Conservation (phyloP, 2,113 vertebrate species). For the Cnemophilus loriae region DNA sequence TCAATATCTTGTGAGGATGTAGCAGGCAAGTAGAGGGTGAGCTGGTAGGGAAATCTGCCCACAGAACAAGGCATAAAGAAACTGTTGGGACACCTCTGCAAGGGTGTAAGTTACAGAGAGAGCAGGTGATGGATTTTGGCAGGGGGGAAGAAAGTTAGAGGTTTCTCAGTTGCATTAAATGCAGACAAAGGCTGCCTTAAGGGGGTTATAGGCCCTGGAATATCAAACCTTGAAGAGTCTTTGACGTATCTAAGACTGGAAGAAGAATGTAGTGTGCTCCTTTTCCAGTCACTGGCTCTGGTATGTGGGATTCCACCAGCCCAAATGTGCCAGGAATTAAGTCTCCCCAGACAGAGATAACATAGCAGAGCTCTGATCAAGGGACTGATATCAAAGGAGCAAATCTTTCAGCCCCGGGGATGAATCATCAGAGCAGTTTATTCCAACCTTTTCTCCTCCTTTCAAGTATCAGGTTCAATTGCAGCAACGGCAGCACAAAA, state of each 20-base stretch:
- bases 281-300: not conserved
- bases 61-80: not conserved
- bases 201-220: not conserved
- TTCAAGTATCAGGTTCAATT: slow-evolving; percentile 58
- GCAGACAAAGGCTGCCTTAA: not conserved
- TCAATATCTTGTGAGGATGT: not conserved
- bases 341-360: slow-evolving; percentile 56
- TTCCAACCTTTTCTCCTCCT: slow-evolving; percentile 41
- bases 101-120: not conserved
- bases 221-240: not conserved
- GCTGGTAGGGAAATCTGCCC: not conserved
- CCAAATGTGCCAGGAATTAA: slow-evolving; percentile 60
- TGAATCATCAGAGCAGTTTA: slow-evolving; percentile 54
- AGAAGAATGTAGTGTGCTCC: slow-evolving; percentile 29
- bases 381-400: slow-evolving; percentile 45
- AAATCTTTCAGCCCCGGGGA: slow-evolving; percentile 53
- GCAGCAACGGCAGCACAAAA: slow-evolving; percentile 36
- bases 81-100: not conserved
- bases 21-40: not conserved
- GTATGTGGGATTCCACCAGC: slow-evolving; percentile 49
- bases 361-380: slow-evolving; percentile 57
- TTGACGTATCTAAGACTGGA: not conserved
- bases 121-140: not conserved
- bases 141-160: not conserved
- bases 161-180: not conserved